Percentiles rank a stretch among this genome's conserved stretches.
Conservation (phyloP, 2,797 vertebrate genomes). For the Peromyscus eremicus region DNA sequence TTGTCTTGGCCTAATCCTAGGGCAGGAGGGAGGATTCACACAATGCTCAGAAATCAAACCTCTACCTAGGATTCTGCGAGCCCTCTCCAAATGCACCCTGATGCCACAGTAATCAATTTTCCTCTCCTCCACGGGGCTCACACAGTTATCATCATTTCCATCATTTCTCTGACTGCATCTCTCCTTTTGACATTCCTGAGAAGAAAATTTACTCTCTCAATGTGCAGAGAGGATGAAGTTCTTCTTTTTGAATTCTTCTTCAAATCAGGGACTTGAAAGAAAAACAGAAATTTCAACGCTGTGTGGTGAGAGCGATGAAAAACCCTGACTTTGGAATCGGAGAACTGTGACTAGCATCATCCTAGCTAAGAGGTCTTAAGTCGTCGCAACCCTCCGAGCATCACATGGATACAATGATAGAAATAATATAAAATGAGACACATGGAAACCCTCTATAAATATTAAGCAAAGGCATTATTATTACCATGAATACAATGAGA, state of each 20-base stretch:
- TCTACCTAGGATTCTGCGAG: slow-evolving; percentile 38
- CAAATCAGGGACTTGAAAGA: background rate
- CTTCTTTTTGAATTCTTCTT: background rate
- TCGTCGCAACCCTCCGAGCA: background rate
- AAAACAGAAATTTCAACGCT: background rate
- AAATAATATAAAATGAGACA: background rate
- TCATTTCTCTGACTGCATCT: slow-evolving; percentile 67
- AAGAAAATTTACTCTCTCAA: slow-evolving; percentile 57
- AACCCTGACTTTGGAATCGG: background rate
- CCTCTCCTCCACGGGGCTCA: slow-evolving; percentile 19
- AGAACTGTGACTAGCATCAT: background rate
- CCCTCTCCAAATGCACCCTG: slow-evolving; percentile 43
- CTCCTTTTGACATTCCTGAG: slow-evolving; percentile 55
- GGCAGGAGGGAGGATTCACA: background rate
- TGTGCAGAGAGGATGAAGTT: background rate
- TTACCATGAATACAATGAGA: background rate
- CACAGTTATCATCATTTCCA: slow-evolving; percentile 58
- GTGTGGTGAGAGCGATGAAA: background rate
- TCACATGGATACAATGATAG: background rate
- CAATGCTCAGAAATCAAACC: background rate
- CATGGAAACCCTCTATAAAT: background rate
- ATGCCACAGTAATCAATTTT: slow-evolving; percentile 57
- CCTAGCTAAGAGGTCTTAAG: background rate
- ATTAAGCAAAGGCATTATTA: background rate
- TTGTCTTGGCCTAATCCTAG: background rate